Evolutionary conservation across 2,888 invertebrate genomes (phyloP), one percentile per base, ranked within the genome.

Genomic region (Caenorhabditis sp.): DNA sequence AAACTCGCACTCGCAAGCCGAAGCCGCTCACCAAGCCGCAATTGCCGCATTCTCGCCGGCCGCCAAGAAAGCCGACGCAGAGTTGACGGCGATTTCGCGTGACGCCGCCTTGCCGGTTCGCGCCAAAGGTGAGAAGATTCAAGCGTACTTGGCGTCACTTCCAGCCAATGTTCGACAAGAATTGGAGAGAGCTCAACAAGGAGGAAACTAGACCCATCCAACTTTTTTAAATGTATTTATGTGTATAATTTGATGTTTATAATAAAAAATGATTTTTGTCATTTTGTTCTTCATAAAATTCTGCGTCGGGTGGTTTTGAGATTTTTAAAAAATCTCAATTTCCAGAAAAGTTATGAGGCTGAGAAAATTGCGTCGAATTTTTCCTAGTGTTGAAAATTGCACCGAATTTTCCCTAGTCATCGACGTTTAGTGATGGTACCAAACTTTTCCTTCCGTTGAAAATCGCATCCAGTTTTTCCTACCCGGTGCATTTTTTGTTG

Each of bases 41-140:
- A 58, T 86, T 51, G 77, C 79, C 63, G 66, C 62, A 27, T 84
- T 86, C 80, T 81, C 81, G 8, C 78, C 84, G 58, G 83, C 77
- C 37, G 86, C 86, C 65, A 73, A 73, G 69, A 73, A 73, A 61
- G 79, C 79, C 66, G 79, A 79, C 49, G 71, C 78, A 58, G 83
- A 84, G 61, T 77, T 84, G 31, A 77, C 79, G 61, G 77, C 81
- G 66, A 82, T 85, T 66, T 78, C 85, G 63, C 77, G 81, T 73
- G 84, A 84, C 72, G 55, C 62, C 17, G 51, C 66, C 23, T 75
- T 85, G 54, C 71, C 82, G 21, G 77, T 80, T 24, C 64, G 81
- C 55, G 78, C 83, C 58, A 85, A 85, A 72, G 78, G 76, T 68
- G 66, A 78, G 57, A 82, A 83, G 67, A 85, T 85, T 66, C 74